phyloP scores from a whole-genome alignment of 2,888 invertebrate genomes.

The Acanthosoma haemorrhoidale region DNA sequence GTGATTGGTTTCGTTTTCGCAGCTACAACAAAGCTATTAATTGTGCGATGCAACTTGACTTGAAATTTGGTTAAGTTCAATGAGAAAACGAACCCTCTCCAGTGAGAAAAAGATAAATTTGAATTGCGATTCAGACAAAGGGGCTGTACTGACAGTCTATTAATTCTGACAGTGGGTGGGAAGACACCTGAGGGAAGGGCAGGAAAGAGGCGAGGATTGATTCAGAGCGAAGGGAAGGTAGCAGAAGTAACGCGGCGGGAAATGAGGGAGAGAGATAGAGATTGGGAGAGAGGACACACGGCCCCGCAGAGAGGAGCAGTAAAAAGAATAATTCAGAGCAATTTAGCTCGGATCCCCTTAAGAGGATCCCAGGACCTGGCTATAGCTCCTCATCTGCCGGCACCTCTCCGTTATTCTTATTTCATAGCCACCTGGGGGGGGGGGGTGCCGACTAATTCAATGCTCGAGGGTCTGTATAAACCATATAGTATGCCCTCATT shows the following conservation, averaged over 20 bases:
- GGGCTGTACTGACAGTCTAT: too few relatives aligned
- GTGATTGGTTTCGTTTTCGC: too few relatives aligned
- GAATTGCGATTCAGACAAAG: too few relatives aligned
- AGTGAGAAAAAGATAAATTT: too few relatives aligned
- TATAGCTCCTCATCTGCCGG: background rate
- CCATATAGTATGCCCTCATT: background rate
- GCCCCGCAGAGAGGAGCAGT: background rate
- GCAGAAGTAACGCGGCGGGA: background rate
- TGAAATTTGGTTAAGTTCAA: too few relatives aligned
- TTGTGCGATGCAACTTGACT: too few relatives aligned
- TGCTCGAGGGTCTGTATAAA: too few relatives aligned
- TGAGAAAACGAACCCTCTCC: too few relatives aligned
- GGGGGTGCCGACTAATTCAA: background rate
- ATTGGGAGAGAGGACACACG: background rate
- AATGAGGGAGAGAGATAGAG: background rate
- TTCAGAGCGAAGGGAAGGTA: background rate
- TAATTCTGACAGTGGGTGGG: too few relatives aligned
- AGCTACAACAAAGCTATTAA: too few relatives aligned
- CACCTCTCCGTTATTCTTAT: constrained; percentile 4
- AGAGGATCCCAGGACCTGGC: background rate
- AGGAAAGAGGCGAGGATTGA: background rate
- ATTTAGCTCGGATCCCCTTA: too few relatives aligned
- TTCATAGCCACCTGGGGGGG: constrained; percentile 10
- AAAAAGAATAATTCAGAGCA: constrained; percentile 10
- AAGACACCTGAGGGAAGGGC: background rate